These are phyloP conservation scores for Diplosoma virens DNA, from an alignment of 23 tunicate species.

Conservation along the genomic window DNA sequence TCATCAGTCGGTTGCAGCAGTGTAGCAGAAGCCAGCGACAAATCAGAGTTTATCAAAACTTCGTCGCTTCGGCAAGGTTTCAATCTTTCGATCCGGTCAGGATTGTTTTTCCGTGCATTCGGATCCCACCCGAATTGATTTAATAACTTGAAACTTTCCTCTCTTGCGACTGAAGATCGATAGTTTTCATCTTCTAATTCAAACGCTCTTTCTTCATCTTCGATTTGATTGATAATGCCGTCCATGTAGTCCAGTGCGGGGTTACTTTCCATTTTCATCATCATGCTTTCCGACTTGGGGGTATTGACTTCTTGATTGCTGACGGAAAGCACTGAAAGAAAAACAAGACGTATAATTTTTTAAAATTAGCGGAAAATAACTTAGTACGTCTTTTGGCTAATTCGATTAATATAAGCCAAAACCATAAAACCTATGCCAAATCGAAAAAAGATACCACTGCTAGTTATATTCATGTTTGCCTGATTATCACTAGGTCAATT, in stretches of 20 bases:
- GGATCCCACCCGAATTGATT: constrained; percentile 30
- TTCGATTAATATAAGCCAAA: too few relatives aligned
- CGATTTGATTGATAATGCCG: constrained; percentile 36
- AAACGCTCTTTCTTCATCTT: constrained; percentile 25
- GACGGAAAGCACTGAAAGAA: not conserved
- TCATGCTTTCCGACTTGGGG: not conserved
- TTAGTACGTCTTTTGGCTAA: too few relatives aligned
- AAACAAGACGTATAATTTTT: not conserved
- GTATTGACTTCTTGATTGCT: not conserved
- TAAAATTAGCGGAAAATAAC: not conserved
- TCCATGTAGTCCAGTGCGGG: constrained; percentile 31
- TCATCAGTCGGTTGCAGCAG: not conserved
- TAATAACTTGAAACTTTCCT: constrained; percentile 1
- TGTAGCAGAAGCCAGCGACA: constrained; percentile 23
- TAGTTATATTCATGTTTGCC: too few relatives aligned
- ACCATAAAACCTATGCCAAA: too few relatives aligned
- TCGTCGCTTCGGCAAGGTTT: not conserved
- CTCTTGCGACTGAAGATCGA: not conserved
- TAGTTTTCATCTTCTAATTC: not conserved
- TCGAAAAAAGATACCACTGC: too few relatives aligned
- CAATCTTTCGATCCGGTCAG: not conserved
- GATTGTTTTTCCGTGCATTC: not conserved
- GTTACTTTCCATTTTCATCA: not conserved
- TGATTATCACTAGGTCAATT: too few relatives aligned
- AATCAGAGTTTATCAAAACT: constrained; percentile 2